These are phyloP conservation scores for Pachypeltis micranthus DNA, from an alignment of 1,140 invertebrate species.

Conservation along the genomic window DNA sequence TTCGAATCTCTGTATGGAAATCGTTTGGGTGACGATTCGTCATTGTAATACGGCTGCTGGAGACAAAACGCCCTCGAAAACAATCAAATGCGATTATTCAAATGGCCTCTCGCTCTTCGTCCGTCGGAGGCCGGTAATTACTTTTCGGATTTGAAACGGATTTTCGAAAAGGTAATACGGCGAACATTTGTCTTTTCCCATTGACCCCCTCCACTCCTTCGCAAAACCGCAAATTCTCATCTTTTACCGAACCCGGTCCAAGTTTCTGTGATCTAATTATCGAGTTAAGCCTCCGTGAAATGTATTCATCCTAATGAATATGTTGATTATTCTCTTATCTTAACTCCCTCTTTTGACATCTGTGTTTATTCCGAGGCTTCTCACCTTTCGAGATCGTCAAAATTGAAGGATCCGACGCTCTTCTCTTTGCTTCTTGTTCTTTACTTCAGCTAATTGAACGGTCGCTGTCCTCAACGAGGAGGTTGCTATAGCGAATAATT, in stretches of 20 bases:
- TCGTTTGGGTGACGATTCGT: background rate
- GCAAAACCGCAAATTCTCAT: no score
- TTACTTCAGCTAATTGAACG: no score
- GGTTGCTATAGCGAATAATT: no score
- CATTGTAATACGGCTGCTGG: background rate
- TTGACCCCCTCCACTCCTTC: constrained; percentile 11
- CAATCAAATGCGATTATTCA: constrained; percentile 22
- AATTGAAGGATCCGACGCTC: no score
- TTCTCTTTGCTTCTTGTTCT: no score
- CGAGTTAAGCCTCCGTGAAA: background rate
- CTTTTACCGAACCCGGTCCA: no score
- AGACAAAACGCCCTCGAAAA: constrained; percentile 4
- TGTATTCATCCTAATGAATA: background rate
- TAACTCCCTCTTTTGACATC: background rate
- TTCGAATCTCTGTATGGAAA: background rate
- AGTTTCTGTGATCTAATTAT: constrained; percentile 10
- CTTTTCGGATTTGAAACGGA: background rate
- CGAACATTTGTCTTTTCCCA: constrained; percentile 17
- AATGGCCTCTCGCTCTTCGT: constrained; percentile 11
- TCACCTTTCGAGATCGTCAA: no score
- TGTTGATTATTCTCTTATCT: background rate
- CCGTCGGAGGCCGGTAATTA: background rate
- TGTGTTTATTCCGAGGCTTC: no score
- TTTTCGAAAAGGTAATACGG: constrained; percentile 16
- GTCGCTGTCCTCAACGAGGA: no score